Conservation (phyloP, 2,113 vertebrate genomes). For the Poecilia latipinna region DNA sequence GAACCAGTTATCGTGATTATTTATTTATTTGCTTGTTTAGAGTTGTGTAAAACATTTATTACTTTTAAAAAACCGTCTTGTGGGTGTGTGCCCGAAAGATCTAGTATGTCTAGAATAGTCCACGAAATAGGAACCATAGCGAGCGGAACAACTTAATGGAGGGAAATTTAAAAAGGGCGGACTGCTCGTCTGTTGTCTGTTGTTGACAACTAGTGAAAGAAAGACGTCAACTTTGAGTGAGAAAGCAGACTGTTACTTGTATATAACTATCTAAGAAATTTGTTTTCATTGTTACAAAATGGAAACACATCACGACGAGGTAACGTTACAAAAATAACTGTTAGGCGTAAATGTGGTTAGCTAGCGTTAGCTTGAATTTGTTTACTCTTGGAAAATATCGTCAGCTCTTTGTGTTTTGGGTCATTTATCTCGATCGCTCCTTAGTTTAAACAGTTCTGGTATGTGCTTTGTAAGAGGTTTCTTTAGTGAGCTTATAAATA, state of each 20-base stretch:
- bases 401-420: not conserved
- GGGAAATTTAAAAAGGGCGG: conserved; percentile 79
- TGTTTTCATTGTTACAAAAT: conserved; percentile 20
- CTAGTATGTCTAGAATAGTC: not conserved
- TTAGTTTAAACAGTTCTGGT: not conserved
- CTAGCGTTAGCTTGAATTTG: conserved; percentile 28
- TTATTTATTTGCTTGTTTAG: not conserved
- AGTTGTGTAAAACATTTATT: not conserved
- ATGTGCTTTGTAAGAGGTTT: not conserved
- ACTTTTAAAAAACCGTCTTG: not conserved
- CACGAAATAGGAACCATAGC: conserved; percentile 59
- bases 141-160: conserved; percentile 54
- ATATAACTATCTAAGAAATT: not conserved
- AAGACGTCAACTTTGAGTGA: no score
- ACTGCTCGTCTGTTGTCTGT: not conserved
- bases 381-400: conserved; percentile 18
- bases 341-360: conserved; percentile 28
- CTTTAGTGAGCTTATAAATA: no score
- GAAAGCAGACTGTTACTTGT: no score
- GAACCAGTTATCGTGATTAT: not conserved
- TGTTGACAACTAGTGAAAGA: not conserved
- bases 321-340: conserved; percentile 22
- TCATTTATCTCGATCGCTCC: not conserved
- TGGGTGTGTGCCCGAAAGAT: not conserved
- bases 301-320: conserved; percentile 66